Base-by-base conservation (phyloP, 2,888 invertebrate species). In the Heliconius ismenius region DNA sequence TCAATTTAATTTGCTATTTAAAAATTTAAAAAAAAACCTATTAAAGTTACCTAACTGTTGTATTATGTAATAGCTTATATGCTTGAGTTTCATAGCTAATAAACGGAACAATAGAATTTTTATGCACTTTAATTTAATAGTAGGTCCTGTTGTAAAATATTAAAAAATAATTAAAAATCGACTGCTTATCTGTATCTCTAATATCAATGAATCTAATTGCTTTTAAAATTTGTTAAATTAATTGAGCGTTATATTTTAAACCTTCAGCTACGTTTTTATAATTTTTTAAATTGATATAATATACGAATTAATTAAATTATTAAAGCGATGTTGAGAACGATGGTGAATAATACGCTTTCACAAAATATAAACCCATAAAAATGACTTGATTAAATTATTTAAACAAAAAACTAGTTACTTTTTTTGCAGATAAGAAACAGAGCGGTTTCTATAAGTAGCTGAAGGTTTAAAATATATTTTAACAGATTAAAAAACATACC, bases 381-480 rank as follows among this genome's bases (percentile, higher is more conserved):
- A 58, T n/a, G 11, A n/a, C 11, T 58, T 3, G 10, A 10, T 58
- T 10, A 0, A 58, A 58, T n/a, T 13, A 26, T 26, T 28, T 62
- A 15, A 15, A 26, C 6, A 62, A 7, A 26, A 26, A 26, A 15
- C 24, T 24, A 26, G 4, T 6, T 13, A 62, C 60, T 28, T 65
- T 36, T 64, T 39, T 39, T 39, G 39, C 36, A 6, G 28, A 39
- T 24, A 13, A 6, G 2, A 65, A 36, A 24, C 11, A 65, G 2
- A 39, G 13, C n/a, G n/a, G 36, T 39, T 39, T 65, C 36, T 65
- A 65, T 65, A 43, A 39, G 13, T 67, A 13, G 39, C 24, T 15
- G 67, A 67, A 67, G 67, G 67, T 43, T 39, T 39, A 15, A 67
- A 67, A 67, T 67, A 39, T 24, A 13, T 36, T 39, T 65, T 39